A percentile compares a stretch with the other conserved stretches of the same genome.
phyloP scores from a whole-genome alignment of 64 coral and sea anemone species.

The Exaiptasia diaphana region DNA sequence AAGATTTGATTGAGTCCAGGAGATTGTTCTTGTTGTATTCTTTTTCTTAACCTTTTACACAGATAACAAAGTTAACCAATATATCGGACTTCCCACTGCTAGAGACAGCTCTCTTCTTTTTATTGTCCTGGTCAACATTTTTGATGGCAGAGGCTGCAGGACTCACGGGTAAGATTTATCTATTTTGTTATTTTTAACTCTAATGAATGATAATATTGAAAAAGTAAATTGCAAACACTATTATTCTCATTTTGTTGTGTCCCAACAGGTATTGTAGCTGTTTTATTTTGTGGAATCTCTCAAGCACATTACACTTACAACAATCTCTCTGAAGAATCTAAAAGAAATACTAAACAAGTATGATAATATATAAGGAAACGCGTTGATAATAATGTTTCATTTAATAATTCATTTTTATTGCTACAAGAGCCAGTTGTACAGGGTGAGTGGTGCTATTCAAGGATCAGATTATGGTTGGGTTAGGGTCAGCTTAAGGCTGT shows the following conservation, averaged over 20 bases:
- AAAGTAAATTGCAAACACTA: too few relatives aligned
- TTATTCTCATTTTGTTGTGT: too few relatives aligned
- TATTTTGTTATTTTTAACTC: too few relatives aligned
- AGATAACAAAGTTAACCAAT: slow-evolving; percentile 97
- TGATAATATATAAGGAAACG: too few relatives aligned
- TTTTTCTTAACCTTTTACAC: not conserved
- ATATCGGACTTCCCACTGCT: slow-evolving; percentile 92
- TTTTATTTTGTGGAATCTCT: slow-evolving; percentile 94
- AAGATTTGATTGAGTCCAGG: too few relatives aligned
- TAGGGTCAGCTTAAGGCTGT: too few relatives aligned
- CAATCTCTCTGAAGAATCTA: slow-evolving; percentile 94
- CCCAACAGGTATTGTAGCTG: slow-evolving; percentile 92
- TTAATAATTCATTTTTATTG: not conserved
- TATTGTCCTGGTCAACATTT: slow-evolving; percentile 97
- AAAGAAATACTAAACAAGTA: slow-evolving; percentile 97
- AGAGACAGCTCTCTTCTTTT: slow-evolving; percentile 93
- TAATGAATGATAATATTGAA: too few relatives aligned
- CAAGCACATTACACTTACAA: slow-evolving; percentile 99
- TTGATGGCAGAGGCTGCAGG: slow-evolving; percentile 96
- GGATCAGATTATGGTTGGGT: too few relatives aligned
- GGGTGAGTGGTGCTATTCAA: not conserved
- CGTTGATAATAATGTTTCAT: not conserved
- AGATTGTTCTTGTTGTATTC: not conserved
- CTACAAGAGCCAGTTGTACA: not conserved
- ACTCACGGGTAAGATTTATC: slow-evolving; percentile 65